Base-by-base conservation (phyloP, 2,888 invertebrate species). In the Vannuccia rotundouncinata region DNA sequence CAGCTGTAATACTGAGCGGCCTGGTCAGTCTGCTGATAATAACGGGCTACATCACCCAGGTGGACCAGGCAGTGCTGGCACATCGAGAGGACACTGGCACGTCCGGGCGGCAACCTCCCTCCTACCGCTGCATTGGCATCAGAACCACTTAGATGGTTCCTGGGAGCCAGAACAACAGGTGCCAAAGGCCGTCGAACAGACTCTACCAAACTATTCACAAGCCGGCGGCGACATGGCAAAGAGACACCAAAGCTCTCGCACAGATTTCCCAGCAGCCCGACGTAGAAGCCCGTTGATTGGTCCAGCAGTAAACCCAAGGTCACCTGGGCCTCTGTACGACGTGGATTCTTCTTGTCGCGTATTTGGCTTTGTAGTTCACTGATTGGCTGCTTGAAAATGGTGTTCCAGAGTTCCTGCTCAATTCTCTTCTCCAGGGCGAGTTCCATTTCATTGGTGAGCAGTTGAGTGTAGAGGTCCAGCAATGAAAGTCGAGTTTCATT, bases 31-130 rank as follows among this genome's bases (percentile, higher is more conserved):
- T 93, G 92, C 85, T 92, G 92, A 82, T 93, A 90, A 86, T 95
- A 95, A 5, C 94, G 91, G 29, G 94, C 93, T 88, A 82, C 90
- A 86, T 94, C 94, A 0, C 95, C 95, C 81, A 94, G 90, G 87
- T 94, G 95, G 80, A 94, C 93, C 81, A 94, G 90, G 87, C 94
- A 94, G 88, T 94, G 93, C 86, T 94, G 94, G 86, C 93, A 93
- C 84, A 94, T 92, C 88, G 94, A 94, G 81, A 93, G 91, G 86
- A 93, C 93, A 10, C 93, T 93, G 60, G 91, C 31, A 5, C 31
- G 30, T 5, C 25, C n/a, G 74, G 74, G 25, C n/a, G 74, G 5
- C 25, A n/a, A 5, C 28, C 5, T 10, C 5, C 28, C 74, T 10
- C 45, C 45, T 10, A 45, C 45, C 45, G 10, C 17, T 10, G 45